These are phyloP conservation scores for Folsomia candida DNA, from an alignment of 2,888 invertebrate species.

Conservation along the genomic window DNA sequence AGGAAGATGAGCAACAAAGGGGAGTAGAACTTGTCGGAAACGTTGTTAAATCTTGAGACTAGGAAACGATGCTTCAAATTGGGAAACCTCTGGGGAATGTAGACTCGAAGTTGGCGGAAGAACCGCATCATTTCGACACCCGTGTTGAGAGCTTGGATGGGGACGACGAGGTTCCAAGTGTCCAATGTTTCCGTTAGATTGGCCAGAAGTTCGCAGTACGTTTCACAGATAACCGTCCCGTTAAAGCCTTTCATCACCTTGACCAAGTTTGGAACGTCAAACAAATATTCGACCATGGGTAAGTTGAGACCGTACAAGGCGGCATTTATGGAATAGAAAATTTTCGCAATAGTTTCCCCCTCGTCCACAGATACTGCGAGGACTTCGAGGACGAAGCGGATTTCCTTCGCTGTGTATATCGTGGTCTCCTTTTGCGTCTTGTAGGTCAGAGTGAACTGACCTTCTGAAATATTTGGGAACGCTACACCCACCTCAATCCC, in stretches of 20 bases:
- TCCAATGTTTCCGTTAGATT: neutral
- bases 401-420: neutral
- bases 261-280: constrained; percentile 9
- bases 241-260: neutral
- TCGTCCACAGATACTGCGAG: constrained; percentile 15
- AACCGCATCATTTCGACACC: constrained; percentile 13
- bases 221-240: constrained; percentile 4
- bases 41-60: neutral
- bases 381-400: constrained; percentile 8
- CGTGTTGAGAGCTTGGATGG: constrained; percentile 10
- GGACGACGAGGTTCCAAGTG: constrained; percentile 14
- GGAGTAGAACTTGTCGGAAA: neutral
- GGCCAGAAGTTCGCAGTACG: constrained; percentile 10
- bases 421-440: neutral
- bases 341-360: constrained; percentile 12
- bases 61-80: neutral
- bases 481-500: constrained; percentile 20
- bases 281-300: constrained; percentile 5
- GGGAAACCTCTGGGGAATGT: neutral
- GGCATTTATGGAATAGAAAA: constrained; percentile 21
- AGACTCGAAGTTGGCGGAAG: neutral
- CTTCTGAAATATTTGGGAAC: constrained; percentile 19
- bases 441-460: constrained; percentile 3
- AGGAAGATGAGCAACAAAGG: constrained; percentile 15
- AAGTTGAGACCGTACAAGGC: constrained; percentile 13